These are phyloP conservation scores for Parazoanthus atlanticus DNA, from an alignment of 92 coral and sea anemone species.

Conservation along the genomic window DNA sequence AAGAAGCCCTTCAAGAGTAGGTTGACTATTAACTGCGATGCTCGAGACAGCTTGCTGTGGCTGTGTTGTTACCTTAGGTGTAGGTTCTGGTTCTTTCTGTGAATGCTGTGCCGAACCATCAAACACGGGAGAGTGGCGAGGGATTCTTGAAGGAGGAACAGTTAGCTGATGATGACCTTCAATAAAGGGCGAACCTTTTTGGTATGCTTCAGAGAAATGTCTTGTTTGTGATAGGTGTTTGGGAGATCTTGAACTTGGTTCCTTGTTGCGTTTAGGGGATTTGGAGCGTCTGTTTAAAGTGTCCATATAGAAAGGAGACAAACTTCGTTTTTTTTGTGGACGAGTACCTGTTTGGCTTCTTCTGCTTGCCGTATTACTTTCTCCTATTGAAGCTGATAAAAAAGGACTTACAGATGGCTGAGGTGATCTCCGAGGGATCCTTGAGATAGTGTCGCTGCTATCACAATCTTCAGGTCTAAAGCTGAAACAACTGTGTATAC, in stretches of 20 bases:
- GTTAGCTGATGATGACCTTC: background rate
- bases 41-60: background rate
- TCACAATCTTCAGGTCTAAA: too few relatives aligned
- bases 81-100: background rate
- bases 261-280: background rate
- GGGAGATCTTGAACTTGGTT: background rate
- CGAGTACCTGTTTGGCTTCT: background rate
- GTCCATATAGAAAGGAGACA: background rate
- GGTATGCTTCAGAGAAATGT: background rate
- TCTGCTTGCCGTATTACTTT: background rate
- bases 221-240: background rate
- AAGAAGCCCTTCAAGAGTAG: background rate
- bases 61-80: background rate
- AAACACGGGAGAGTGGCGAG: background rate
- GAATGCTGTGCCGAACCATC: background rate
- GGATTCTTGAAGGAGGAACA: constrained; percentile 12
- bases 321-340: background rate
- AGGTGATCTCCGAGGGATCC: constrained; percentile 4
- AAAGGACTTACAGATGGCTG: background rate
- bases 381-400: background rate
- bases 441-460: background rate
- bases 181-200: background rate
- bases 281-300: constrained; percentile 4
- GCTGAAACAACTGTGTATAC: background rate
- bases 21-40: background rate